Base-by-base conservation (phyloP, 2,888 invertebrate genomes). In the Dicyrtomina minuta region DNA sequence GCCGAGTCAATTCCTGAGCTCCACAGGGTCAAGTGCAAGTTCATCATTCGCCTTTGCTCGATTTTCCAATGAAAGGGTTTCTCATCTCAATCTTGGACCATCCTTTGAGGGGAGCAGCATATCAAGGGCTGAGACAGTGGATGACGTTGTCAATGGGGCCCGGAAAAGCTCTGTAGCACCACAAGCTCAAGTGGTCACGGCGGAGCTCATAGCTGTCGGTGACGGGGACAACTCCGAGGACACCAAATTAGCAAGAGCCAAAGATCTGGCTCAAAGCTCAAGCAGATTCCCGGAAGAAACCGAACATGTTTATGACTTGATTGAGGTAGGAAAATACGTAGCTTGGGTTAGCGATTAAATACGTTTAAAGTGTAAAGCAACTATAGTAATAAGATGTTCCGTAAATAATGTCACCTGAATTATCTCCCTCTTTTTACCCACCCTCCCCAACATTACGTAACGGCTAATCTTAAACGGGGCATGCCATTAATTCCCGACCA, bases 31-130 rank as follows among this genome's bases (percentile, higher is more conserved):
- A 15, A 22, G 24, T n/a, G 4, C 53, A 22, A 24, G 59, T 4
- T 66, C 73, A 8, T 72, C 76, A 1, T 76, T 76, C 68, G 76
- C 72, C 2, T 76, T 76, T 62, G 76, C 76, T 5, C 39, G 76
- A 10, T 76, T 76, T 53, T 64, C 72, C 13, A 76, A 76, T 60
- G 76, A 76, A 58, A 44, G 76, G 15, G 72, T 72, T 17, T 75
- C 75, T 13, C 49, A 70, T 61, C 44, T 70, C 20, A 61, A 66
- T 41, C 20, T 61, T 1, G 61, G 61, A 12, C 24, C 39, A 3
- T 44, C 68, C 3, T 68, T 68, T 55, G 62, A 66, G 17, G 58
- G 58, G 8, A 39, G 39, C 15, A 17, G n/a, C 4, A 60, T 60
- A 1, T 33, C 44, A n/a, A 20, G 66, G 15, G 20, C 66, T 27